These are phyloP conservation scores for Sinonovacula constricta DNA, from an alignment of 1,140 invertebrate genomes.

Conservation along the genomic window DNA sequence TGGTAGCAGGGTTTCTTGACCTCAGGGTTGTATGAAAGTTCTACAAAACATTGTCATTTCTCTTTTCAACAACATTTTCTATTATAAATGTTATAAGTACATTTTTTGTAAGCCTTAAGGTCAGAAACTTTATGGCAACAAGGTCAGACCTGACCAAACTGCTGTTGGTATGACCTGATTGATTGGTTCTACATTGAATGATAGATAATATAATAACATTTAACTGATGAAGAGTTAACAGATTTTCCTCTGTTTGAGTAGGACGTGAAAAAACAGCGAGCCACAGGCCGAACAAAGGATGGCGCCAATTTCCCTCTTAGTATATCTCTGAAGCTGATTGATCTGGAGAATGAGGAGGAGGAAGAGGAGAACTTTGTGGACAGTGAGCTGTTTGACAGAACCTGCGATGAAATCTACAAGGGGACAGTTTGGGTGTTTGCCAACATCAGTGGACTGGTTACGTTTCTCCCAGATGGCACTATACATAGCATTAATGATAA, in stretches of 20 bases:
- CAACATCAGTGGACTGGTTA: slow-evolving; percentile 85
- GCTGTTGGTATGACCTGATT: not conserved
- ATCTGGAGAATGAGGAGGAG: slow-evolving; percentile 27
- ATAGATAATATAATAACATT: slow-evolving; percentile 1
- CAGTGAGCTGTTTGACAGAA: not conserved
- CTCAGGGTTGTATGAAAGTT: too few relatives aligned
- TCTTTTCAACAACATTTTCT: too few relatives aligned
- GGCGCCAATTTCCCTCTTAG: slow-evolving; percentile 83
- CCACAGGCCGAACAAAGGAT: slow-evolving; percentile 83
- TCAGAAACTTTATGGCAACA: not conserved
- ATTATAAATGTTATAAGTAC: not conserved
- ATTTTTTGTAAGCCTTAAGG: not conserved
- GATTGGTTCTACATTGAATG: not conserved
- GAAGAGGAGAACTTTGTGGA: slow-evolving; percentile 4
- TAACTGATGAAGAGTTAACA: not conserved
- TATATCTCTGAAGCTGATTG: slow-evolving; percentile 78
- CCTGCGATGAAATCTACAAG: slow-evolving; percentile 58
- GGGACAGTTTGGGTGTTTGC: slow-evolving; percentile 81
- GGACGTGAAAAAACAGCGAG: slow-evolving; percentile 82
- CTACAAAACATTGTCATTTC: too few relatives aligned
- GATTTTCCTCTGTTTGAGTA: slow-evolving; percentile 50
- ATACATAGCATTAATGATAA: slow-evolving; percentile 85
- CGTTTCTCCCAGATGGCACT: slow-evolving; percentile 82
- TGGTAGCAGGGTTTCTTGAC: too few relatives aligned
- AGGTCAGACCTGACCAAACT: not conserved